Percentiles rank a stretch among this genome's conserved stretches.
These are phyloP conservation scores for Mobula hypostoma DNA, from an alignment of 2,113 vertebrate species.

Conservation along the genomic window DNA sequence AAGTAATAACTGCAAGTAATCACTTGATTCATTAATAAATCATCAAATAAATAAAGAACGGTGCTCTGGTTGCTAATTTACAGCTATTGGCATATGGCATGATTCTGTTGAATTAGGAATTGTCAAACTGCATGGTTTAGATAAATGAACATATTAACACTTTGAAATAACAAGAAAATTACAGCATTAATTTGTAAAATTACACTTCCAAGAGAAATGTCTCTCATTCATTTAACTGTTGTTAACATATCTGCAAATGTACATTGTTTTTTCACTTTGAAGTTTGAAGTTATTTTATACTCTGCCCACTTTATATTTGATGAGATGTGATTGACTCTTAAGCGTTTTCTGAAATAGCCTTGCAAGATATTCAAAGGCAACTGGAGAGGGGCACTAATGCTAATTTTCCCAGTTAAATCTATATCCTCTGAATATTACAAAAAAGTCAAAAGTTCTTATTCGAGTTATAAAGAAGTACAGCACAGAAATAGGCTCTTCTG, in stretches of 20 bases:
- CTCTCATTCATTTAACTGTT: not conserved
- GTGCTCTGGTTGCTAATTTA: not conserved
- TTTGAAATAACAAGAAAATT: not conserved
- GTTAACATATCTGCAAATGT: not conserved
- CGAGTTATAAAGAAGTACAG: no score
- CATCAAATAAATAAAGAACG: not conserved
- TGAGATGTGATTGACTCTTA: no score
- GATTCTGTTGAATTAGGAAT: not conserved
- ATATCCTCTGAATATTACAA: no score
- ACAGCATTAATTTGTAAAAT: not conserved
- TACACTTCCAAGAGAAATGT: not conserved
- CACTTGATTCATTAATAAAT: not conserved
- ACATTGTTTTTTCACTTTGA: not conserved
- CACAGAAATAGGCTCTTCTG: no score
- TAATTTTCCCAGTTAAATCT: no score
- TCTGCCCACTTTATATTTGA: not conserved
- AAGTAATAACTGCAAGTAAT: not conserved
- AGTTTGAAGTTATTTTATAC: no score
- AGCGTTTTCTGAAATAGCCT: no score
- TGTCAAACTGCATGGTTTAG: not conserved
- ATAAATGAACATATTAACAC: not conserved
- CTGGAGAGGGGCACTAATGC: no score
- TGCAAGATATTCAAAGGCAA: no score
- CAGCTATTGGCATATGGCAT: not conserved
- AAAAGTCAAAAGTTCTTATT: no score